Conservation (phyloP, 2,888 invertebrate species). For the Cinara cedri region DNA sequence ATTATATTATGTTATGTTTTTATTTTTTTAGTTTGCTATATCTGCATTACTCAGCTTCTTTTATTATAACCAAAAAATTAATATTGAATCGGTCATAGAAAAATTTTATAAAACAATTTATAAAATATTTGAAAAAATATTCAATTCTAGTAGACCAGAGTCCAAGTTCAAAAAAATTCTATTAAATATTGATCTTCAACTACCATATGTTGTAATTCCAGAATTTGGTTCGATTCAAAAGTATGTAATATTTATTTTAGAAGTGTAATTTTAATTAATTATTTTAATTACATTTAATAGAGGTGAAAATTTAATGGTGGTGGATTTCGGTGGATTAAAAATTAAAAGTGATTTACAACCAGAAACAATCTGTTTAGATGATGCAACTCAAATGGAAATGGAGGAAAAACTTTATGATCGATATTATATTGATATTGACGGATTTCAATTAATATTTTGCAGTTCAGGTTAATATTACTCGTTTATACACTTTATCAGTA, state of each 20-base stretch:
- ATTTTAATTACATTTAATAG: constrained; percentile 62
- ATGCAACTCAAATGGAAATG: constrained; percentile 81
- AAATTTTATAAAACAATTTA: constrained; percentile 60
- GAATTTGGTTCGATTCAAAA: constrained; percentile 74
- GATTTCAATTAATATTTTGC: constrained; percentile 71
- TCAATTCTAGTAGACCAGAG: constrained; percentile 65
- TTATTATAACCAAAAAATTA: constrained; percentile 59
- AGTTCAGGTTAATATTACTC: constrained; percentile 67
- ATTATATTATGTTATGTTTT: constrained; percentile 30
- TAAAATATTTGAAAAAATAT: constrained; percentile 62
- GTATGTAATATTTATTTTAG: constrained; percentile 64
- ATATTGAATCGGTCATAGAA: constrained; percentile 62
- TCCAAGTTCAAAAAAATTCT: constrained; percentile 70
- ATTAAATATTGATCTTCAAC: constrained; percentile 76
- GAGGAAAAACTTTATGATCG: constrained; percentile 81
- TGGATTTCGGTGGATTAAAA: constrained; percentile 75
- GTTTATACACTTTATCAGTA: background rate
- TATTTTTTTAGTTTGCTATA: constrained; percentile 70
- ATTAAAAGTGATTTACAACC: constrained; percentile 78
- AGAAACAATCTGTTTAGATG: constrained; percentile 71
- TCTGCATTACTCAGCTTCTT: constrained; percentile 73
- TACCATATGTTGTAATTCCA: constrained; percentile 78
- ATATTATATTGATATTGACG: constrained; percentile 73
- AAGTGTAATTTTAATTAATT: background rate
- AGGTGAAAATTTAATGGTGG: constrained; percentile 73